Evolutionary conservation across 2,113 vertebrate species (phyloP).

Genomic region (Climacteris rufus): DNA sequence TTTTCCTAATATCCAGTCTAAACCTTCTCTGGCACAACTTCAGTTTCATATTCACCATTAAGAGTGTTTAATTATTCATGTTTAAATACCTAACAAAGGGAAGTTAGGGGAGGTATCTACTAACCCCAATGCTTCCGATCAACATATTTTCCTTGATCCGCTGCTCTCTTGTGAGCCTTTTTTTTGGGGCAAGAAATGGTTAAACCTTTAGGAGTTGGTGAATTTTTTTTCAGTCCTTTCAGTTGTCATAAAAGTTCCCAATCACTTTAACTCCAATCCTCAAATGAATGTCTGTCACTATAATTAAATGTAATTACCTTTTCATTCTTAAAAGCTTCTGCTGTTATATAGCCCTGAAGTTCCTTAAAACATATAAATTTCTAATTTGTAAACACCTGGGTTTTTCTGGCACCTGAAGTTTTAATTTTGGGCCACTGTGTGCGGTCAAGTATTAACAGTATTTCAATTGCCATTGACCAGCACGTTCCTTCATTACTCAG

Average conservation of each 20-base stretch:
- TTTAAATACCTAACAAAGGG: not conserved
- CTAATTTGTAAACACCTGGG: not conserved
- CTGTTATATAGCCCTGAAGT: not conserved
- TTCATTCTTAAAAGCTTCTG: not conserved
- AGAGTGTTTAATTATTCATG: not conserved
- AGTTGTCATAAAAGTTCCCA: not conserved
- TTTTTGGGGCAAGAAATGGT: not conserved
- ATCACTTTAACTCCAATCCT: not conserved
- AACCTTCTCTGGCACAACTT: not conserved
- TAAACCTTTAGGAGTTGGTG: not conserved
- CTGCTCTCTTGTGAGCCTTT: not conserved
- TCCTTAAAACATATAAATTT: not conserved
- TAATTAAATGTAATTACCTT: not conserved
- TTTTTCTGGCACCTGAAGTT: not conserved
- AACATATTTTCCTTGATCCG: not conserved
- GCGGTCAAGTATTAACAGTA: not conserved
- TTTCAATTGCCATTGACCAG: not conserved
- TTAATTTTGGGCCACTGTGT: not conserved
- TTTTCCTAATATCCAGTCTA: not conserved
- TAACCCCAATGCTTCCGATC: not conserved
- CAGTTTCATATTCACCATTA: rapidly evolving
- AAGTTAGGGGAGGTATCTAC: not conserved
- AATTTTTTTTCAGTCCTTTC: not conserved
- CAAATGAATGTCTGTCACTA: not conserved
- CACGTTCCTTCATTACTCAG: not conserved